Conservation (phyloP, 2,888 invertebrate species). For the Euproctis similis region DNA sequence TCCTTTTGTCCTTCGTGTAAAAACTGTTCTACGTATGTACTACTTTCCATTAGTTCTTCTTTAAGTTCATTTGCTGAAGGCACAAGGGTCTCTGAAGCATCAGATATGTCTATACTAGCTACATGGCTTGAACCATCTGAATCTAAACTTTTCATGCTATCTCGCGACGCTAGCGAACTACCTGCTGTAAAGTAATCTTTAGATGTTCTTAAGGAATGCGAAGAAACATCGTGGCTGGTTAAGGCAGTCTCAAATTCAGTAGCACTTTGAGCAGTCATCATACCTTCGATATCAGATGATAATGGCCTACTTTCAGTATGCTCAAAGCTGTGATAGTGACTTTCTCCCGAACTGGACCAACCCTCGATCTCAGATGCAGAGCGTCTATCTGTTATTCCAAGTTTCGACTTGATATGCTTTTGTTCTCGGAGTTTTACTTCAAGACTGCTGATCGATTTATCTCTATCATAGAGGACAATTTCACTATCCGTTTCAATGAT, state of each 20-base stretch:
- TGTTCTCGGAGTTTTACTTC: conserved; percentile 62
- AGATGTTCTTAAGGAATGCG: conserved; percentile 82
- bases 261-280: conserved; percentile 82
- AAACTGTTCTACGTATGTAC: conserved; percentile 75
- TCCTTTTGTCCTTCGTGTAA: conserved; percentile 59
- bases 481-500: conserved; percentile 71
- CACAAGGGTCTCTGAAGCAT: conserved; percentile 93
- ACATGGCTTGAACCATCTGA: conserved; percentile 93
- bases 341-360: conserved; percentile 91
- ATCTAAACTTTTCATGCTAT: conserved; percentile 92
- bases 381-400: conserved; percentile 77
- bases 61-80: conserved; percentile 90
- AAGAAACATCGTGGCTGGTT: conserved; percentile 86
- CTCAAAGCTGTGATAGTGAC: conserved; percentile 92
- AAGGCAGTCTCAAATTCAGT: conserved; percentile 92
- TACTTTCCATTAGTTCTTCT: conserved; percentile 81
- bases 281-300: conserved; percentile 91
- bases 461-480: conserved; percentile 55
- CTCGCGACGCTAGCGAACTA: conserved; percentile 90
- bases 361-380: conserved; percentile 87
- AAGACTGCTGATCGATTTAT: conserved; percentile 64
- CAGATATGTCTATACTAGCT: conserved; percentile 92
- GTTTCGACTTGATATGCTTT: conserved; percentile 65
- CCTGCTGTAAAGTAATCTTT: conserved; percentile 91
- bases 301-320: conserved; percentile 87